Conservation (phyloP, 2,113 vertebrate species). For the Lamprotornis superbus region DNA sequence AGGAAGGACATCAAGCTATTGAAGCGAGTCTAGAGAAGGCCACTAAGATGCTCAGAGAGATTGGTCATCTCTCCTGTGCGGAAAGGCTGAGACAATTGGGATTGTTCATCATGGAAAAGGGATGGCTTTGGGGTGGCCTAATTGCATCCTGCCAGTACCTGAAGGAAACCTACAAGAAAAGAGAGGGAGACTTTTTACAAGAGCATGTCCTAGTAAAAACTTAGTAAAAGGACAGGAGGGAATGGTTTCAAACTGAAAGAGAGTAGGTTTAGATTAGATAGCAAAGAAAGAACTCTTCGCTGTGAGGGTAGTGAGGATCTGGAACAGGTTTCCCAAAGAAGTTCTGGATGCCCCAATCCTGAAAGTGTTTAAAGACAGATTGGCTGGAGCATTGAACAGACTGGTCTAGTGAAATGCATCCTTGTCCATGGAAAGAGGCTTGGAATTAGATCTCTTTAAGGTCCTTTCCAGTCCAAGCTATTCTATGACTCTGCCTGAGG, state of each 20-base stretch:
- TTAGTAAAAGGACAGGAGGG: not conserved
- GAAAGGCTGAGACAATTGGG: not conserved
- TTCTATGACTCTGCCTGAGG: not conserved
- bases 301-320: not conserved
- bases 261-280: not conserved
- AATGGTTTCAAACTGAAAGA: not conserved
- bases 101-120: not conserved
- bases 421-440: not conserved
- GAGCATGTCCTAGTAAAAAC: not conserved
- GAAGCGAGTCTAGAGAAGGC: not conserved
- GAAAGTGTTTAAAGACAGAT: not conserved
- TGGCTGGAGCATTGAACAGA: not conserved
- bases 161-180: not conserved
- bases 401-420: not conserved
- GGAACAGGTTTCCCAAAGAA: not conserved
- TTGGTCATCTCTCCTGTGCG: not conserved
- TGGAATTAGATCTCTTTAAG: not conserved
- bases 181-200: not conserved
- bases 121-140: not conserved
- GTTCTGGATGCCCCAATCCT: not conserved
- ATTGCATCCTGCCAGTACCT: not conserved
- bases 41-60: not conserved
- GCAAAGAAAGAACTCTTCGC: not conserved
- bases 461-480: not conserved
- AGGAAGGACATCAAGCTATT: fast-evolving